These are phyloP conservation scores for Boloria selene DNA, from an alignment of 2,888 invertebrate species.

Conservation along the genomic window DNA sequence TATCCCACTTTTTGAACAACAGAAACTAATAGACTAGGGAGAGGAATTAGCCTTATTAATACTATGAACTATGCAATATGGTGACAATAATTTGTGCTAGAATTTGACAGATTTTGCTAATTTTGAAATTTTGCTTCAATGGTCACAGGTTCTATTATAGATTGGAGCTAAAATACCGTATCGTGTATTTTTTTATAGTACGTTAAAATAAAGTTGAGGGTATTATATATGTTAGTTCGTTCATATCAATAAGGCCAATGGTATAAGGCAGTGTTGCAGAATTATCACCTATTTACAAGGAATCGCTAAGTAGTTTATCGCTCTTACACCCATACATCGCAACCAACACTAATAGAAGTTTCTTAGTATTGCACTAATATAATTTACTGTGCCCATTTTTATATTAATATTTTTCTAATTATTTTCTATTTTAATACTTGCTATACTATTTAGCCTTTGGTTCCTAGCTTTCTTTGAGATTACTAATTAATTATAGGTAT, in stretches of 20 bases:
- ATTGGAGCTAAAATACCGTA: too few relatives aligned
- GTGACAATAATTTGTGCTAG: too few relatives aligned
- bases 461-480: conserved; percentile 28
- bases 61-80: too few relatives aligned
- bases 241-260: conserved; percentile 16
- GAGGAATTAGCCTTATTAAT: conserved; percentile 10
- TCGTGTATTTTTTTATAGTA: too few relatives aligned
- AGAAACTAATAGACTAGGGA: background rate
- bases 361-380: conserved; percentile 22
- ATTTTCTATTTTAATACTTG: too few relatives aligned
- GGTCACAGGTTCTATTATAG: too few relatives aligned
- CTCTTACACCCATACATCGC: conserved; percentile 31
- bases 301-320: conserved; percentile 56
- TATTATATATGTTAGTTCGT: background rate
- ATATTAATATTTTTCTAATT: background rate
- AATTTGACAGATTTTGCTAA: too few relatives aligned
- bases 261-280: conserved; percentile 36
- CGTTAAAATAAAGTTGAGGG: background rate
- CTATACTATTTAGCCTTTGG: conserved; percentile 32
- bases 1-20: background rate
- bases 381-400: conserved; percentile 13
- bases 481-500: background rate
- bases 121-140: too few relatives aligned
- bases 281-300: conserved; percentile 65
- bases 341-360: conserved; percentile 41